A percentile compares a stretch with the other conserved stretches of the same genome.
Conservation (phyloP, 2,888 invertebrate species). For the Ceratothoa steindachneri region DNA sequence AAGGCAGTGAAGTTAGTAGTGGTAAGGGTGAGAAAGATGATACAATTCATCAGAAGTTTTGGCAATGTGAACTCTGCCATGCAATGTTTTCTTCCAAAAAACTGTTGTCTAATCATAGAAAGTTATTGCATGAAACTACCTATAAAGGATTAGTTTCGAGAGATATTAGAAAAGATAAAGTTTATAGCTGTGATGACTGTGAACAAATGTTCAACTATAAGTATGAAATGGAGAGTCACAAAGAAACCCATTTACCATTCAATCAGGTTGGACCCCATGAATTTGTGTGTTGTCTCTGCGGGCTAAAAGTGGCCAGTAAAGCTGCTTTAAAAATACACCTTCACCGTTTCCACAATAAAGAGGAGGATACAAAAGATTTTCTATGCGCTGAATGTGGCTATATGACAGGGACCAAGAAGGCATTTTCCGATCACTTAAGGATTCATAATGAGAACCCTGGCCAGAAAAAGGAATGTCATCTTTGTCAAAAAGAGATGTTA, state of each 20-base stretch:
- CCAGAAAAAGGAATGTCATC: conserved; percentile 15
- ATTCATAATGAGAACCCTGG: conserved; percentile 29
- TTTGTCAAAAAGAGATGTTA: conserved; percentile 34
- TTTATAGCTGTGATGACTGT: conserved; percentile 25
- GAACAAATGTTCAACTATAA: conserved; percentile 25
- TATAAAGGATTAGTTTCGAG: neutral
- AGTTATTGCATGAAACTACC: neutral
- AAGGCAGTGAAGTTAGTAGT: too few relatives aligned
- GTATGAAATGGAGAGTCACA: conserved; percentile 30
- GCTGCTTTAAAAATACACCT: conserved; percentile 36
- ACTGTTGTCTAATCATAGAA: conserved; percentile 3
- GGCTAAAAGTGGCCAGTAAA: conserved; percentile 29
- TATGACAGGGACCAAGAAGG: conserved; percentile 31
- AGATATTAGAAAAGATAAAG: conserved; percentile 10
- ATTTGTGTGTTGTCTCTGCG: conserved; percentile 34
- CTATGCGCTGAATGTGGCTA: conserved; percentile 34
- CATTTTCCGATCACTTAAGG: conserved; percentile 30
- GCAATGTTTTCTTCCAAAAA: conserved; percentile 13
- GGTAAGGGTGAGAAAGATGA: neutral
- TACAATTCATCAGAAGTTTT: neutral
- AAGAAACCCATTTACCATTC: conserved; percentile 29
- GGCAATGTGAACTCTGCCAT: conserved; percentile 19
- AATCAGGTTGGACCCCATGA: conserved; percentile 33
- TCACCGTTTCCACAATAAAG: conserved; percentile 30
- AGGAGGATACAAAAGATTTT: conserved; percentile 21